A percentile compares a stretch with the other conserved stretches of the same genome.
These are phyloP conservation scores for Musca vetustissima DNA, from an alignment of 1,140 invertebrate genomes.

Conservation along the genomic window DNA sequence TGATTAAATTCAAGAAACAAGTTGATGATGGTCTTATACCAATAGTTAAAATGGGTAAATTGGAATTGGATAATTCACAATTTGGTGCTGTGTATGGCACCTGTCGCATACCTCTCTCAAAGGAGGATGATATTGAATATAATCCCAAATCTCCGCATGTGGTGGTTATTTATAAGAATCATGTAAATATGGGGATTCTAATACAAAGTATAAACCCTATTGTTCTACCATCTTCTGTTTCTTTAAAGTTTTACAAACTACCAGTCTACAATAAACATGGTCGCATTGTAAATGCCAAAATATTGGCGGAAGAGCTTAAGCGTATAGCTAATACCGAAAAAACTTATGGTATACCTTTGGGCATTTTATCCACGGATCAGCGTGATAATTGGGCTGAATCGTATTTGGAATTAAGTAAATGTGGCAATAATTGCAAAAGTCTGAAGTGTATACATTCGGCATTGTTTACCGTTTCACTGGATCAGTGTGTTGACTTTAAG, in stretches of 20 bases:
- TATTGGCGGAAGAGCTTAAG: slow-evolving; percentile 52
- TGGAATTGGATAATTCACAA: slow-evolving; percentile 84
- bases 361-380: slow-evolving; percentile 79
- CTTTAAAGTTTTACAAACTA: slow-evolving; percentile 74
- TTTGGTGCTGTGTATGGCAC: slow-evolving; percentile 87
- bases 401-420: slow-evolving; percentile 68
- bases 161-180: slow-evolving; percentile 79
- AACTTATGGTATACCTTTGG: slow-evolving; percentile 61
- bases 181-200: slow-evolving; percentile 65
- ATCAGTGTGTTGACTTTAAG: slow-evolving; percentile 61
- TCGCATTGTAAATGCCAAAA: slow-evolving; percentile 33
- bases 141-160: slow-evolving; percentile 70
- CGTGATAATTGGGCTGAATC: slow-evolving; percentile 79
- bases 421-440: slow-evolving; percentile 60
- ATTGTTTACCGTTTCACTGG: slow-evolving; percentile 81
- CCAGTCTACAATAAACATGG: slow-evolving; percentile 66
- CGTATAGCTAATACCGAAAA: slow-evolving; percentile 59
- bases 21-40: slow-evolving; percentile 73
- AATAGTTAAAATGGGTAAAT: slow-evolving; percentile 76
- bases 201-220: no score
- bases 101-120: slow-evolving; percentile 73
- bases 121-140: slow-evolving; percentile 67
- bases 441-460: slow-evolving; percentile 71
- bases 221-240: slow-evolving; percentile 2
- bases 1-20: slow-evolving; percentile 70